Evolutionary conservation across 2,797 vertebrate species (phyloP).

Genomic region (Sebastes umbrosus): DNA sequence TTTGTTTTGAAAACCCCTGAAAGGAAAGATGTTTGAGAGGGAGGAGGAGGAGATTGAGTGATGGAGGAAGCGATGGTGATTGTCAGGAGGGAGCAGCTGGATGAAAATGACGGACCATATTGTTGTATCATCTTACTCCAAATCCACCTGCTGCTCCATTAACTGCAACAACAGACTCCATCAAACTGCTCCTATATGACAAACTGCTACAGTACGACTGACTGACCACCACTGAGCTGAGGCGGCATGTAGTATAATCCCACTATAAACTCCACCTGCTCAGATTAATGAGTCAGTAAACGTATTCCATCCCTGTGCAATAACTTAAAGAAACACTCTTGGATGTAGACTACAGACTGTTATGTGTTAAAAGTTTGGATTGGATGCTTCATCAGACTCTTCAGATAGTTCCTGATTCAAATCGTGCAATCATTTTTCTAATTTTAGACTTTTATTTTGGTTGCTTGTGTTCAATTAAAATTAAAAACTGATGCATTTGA

Average conservation of each 20-base stretch:
- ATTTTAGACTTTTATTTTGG: background rate
- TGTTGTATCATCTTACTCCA: constrained; percentile 49
- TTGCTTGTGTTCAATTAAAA: too few relatives aligned
- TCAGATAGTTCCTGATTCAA: background rate
- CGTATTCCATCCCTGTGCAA: background rate
- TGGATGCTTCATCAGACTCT: background rate
- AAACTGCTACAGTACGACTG: background rate
- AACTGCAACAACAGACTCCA: constrained; percentile 54
- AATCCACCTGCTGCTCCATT: constrained; percentile 73
- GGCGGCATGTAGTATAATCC: background rate
- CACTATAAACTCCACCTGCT: constrained; percentile 1
- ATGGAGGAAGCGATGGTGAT: constrained; percentile 37
- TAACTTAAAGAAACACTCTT: background rate
- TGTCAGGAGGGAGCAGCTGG: constrained; percentile 64
- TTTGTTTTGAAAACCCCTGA: constrained; percentile 18
- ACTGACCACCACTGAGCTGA: background rate
- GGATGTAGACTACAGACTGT: background rate
- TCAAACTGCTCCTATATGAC: constrained; percentile 31
- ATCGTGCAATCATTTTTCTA: too few relatives aligned
- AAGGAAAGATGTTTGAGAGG: background rate
- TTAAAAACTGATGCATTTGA: background rate
- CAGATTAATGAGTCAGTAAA: background rate
- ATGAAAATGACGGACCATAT: constrained; percentile 55
- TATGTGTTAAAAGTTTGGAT: background rate
- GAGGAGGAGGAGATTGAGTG: constrained; percentile 42